Conservation (phyloP, 1,140 invertebrate species). For the Ceratina japonica region DNA sequence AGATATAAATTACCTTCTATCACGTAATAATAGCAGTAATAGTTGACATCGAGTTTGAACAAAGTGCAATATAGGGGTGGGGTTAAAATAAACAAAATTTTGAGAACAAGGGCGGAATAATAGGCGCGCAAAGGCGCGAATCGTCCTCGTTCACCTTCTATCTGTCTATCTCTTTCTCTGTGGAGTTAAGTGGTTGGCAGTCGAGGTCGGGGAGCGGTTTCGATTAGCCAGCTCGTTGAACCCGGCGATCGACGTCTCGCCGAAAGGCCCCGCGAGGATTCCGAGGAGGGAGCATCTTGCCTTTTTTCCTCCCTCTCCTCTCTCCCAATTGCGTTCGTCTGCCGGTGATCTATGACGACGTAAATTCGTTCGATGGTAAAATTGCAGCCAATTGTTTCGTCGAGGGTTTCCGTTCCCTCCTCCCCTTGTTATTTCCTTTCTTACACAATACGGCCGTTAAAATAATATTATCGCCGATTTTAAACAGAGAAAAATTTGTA, state of each 20-base stretch:
- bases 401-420: background rate
- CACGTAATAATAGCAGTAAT: too few species aligned
- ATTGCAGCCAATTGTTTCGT: conserved; percentile 39
- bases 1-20: too few species aligned
- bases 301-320: background rate
- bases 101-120: too few species aligned
- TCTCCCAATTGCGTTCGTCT: conserved; percentile 21
- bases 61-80: too few species aligned
- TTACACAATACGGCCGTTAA: too few species aligned
- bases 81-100: too few species aligned
- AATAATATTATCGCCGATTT: too few species aligned
- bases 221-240: conserved; percentile 67
- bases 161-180: conserved; percentile 7
- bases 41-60: too few species aligned
- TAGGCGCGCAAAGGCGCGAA: too few species aligned
- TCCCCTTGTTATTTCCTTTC: too few species aligned
- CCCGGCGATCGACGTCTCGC: conserved; percentile 31
- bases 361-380: conserved; percentile 27
- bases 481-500: too few species aligned
- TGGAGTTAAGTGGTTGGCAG: conserved; percentile 58
- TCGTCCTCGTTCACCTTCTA: too few species aligned
- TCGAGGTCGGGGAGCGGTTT: conserved; percentile 57
- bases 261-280: conserved; percentile 25
- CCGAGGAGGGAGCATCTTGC: conserved; percentile 10
- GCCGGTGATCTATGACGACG: conserved; percentile 36